phyloP scores from a whole-genome alignment of 2,888 invertebrate genomes.

The Antheraea assamensis region DNA sequence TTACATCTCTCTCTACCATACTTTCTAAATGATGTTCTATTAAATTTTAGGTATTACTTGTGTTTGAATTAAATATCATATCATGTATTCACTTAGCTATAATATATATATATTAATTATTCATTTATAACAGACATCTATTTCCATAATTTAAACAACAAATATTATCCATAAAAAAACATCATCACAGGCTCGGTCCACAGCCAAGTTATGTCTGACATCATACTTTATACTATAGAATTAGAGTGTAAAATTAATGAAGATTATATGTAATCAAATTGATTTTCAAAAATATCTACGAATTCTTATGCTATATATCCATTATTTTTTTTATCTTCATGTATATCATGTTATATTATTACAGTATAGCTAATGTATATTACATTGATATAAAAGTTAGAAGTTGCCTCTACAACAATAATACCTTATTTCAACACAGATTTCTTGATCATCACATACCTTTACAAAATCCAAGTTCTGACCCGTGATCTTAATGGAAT shows the following conservation, averaged over 20 bases:
- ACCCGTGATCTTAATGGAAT: slow-evolving; percentile 93
- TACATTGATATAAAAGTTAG: neutral
- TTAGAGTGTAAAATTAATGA: neutral
- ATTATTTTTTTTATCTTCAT: neutral
- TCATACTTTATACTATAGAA: neutral
- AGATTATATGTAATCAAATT: neutral
- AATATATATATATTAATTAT: too few species aligned
- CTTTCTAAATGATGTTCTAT: too few species aligned
- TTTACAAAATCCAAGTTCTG: slow-evolving; percentile 92
- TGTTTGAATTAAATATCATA: too few species aligned
- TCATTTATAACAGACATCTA: too few species aligned
- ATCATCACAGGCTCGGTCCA: neutral
- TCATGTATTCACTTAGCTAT: too few species aligned
- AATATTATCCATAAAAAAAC: too few species aligned
- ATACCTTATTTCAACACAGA: neutral
- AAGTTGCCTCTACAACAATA: neutral
- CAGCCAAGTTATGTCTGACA: neutral
- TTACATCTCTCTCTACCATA: too few species aligned
- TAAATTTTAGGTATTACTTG: too few species aligned
- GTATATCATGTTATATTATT: neutral
- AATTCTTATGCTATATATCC: neutral
- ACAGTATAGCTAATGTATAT: neutral
- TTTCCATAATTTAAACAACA: too few species aligned
- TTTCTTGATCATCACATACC: slow-evolving; percentile 65
- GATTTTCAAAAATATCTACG: neutral